Conservation (phyloP, 2,888 invertebrate genomes). For the Polydrusus pterygomalis region DNA sequence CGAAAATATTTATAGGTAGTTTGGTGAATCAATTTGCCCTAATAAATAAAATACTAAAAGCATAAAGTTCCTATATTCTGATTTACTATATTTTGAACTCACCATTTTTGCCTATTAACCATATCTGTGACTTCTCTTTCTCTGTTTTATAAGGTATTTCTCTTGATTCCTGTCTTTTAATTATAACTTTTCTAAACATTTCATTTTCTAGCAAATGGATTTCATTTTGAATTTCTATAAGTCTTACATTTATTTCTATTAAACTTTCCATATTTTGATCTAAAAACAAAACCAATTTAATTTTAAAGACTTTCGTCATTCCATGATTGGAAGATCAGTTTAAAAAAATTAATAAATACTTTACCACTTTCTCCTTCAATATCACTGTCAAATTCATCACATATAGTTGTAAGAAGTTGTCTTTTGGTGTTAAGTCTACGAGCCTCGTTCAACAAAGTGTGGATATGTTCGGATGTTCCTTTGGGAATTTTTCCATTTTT, state of each 20-base stretch:
- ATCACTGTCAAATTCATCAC: slow-evolving; percentile 52
- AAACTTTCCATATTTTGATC: slow-evolving; percentile 70
- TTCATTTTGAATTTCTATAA: slow-evolving; percentile 76
- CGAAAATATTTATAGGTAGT: no score
- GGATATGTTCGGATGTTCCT: slow-evolving; percentile 73
- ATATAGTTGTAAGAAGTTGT: slow-evolving; percentile 62
- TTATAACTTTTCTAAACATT: slow-evolving; percentile 73
- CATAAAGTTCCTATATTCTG: no score
- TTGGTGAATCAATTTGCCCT: no score
- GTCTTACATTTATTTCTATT: slow-evolving; percentile 75
- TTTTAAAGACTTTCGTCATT: not conserved
- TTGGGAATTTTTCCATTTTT: slow-evolving; percentile 74
- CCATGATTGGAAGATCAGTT: no score
- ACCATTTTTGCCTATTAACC: slow-evolving; percentile 73
- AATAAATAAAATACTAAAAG: no score
- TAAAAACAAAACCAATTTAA: not conserved
- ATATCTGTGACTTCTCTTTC: slow-evolving; percentile 63
- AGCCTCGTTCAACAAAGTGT: slow-evolving; percentile 74
- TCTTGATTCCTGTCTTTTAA: slow-evolving; percentile 62
- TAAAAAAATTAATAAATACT: no score
- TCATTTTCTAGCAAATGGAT: slow-evolving; percentile 78
- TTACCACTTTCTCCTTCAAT: slow-evolving; percentile 38
- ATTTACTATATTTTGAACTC: no score
- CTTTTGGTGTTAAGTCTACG: slow-evolving; percentile 73
- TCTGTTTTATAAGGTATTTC: slow-evolving; percentile 46